phyloP scores from a whole-genome alignment of 2,888 invertebrate species.

The Athalia rosae region DNA sequence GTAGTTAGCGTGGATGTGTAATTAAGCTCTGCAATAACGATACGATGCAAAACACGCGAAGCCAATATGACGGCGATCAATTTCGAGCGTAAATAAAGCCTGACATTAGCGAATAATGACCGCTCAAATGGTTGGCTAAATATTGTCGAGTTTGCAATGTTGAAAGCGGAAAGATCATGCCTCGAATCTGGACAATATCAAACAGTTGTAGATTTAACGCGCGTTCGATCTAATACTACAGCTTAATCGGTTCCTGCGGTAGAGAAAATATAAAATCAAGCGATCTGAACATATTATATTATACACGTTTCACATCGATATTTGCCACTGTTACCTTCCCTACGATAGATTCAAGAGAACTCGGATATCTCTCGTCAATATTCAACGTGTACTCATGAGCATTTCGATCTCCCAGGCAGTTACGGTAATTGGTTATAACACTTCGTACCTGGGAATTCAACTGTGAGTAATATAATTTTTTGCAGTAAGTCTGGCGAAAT shows the following conservation, averaged over 20 bases:
- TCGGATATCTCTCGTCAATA: too few relatives aligned
- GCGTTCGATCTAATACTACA: constrained; percentile 54
- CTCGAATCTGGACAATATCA: constrained; percentile 53
- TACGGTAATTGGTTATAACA: too few relatives aligned
- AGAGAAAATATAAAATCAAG: constrained; percentile 56
- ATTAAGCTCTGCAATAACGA: constrained; percentile 21
- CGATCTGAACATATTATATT: not conserved
- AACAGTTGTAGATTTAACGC: constrained; percentile 36
- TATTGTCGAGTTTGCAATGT: constrained; percentile 31
- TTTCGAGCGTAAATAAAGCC: constrained; percentile 59
- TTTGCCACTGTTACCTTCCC: not conserved
- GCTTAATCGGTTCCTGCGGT: constrained; percentile 58
- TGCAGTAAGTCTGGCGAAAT: too few relatives aligned
- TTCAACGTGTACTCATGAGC: too few relatives aligned
- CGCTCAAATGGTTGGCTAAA: constrained; percentile 2
- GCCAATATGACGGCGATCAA: constrained; percentile 54
- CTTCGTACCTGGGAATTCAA: too few relatives aligned
- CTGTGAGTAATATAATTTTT: too few relatives aligned
- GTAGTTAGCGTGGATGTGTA: constrained; percentile 5
- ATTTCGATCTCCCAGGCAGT: too few relatives aligned
- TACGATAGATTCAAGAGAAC: too few relatives aligned
- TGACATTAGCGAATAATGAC: constrained; percentile 58
- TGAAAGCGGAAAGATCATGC: constrained; percentile 10
- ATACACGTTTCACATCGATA: not conserved
- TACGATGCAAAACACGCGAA: constrained; percentile 20